Conservation (phyloP, 2,888 invertebrate species). For the Nebria salina region DNA sequence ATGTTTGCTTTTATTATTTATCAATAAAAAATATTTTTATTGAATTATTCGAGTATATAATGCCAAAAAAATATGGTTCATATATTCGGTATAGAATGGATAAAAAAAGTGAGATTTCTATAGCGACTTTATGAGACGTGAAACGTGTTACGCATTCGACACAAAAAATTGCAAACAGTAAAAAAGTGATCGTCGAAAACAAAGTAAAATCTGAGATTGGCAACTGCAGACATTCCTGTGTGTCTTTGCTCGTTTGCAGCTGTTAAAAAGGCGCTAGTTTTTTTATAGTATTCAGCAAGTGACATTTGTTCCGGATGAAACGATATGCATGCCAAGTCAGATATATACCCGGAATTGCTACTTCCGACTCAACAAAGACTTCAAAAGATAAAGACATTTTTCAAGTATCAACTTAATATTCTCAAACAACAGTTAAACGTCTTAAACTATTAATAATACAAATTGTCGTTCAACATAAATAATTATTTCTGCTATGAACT, state of each 20-base stretch:
- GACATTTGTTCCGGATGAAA: slow-evolving; percentile 1
- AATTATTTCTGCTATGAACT: not conserved
- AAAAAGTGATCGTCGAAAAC: slow-evolving; percentile 7
- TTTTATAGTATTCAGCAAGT: not conserved
- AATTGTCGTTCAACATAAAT: too few relatives aligned
- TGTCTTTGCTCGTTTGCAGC: not conserved
- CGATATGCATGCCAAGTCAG: not conserved
- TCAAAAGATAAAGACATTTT: not conserved
- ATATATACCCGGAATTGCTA: not conserved
- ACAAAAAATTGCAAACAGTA: not conserved
- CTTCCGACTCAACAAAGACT: not conserved
- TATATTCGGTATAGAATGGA: not conserved
- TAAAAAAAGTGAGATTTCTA: not conserved
- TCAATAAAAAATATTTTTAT: too few relatives aligned
- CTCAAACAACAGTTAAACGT: not conserved
- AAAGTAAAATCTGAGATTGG: slow-evolving; percentile 14
- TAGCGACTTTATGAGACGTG: slow-evolving; percentile 9
- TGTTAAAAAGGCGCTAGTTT: slow-evolving; percentile 3
- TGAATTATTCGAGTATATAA: too few relatives aligned
- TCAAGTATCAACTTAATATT: not conserved
- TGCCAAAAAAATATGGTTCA: not conserved
- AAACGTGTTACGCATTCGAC: slow-evolving; percentile 12
- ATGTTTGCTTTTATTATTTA: too few relatives aligned
- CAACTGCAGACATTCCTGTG: not conserved
- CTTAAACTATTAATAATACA: too few relatives aligned